Percentiles rank a stretch among this genome's conserved stretches.
phyloP scores from a whole-genome alignment of 2,797 vertebrate species.

The Mormyrus hasselquistii region DNA sequence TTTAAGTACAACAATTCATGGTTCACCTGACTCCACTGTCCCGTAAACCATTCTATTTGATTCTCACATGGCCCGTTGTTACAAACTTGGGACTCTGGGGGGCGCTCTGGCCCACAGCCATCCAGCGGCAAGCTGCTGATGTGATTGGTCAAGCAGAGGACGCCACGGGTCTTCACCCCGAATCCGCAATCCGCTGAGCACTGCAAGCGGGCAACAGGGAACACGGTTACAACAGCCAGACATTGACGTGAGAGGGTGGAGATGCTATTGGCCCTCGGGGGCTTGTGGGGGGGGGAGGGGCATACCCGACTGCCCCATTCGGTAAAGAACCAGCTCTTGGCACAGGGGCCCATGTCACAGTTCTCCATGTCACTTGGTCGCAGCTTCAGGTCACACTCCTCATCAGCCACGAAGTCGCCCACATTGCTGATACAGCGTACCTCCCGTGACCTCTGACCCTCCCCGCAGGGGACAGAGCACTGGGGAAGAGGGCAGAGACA shows the following conservation, averaged over 20 bases:
- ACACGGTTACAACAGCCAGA: neutral
- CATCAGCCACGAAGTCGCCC: slow-evolving; percentile 82
- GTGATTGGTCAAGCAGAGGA: slow-evolving; percentile 84
- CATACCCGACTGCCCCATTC: slow-evolving; percentile 85
- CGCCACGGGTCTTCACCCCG: slow-evolving; percentile 71
- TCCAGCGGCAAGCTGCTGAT: slow-evolving; percentile 83
- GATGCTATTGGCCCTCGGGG: neutral
- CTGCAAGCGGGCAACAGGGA: slow-evolving; percentile 36
- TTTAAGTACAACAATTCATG: neutral
- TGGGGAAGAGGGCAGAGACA: slow-evolving; percentile 40
- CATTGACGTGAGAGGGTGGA: neutral
- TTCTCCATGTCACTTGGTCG: slow-evolving; percentile 82
- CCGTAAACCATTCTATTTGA: slow-evolving; percentile 84
- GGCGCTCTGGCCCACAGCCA: slow-evolving; percentile 78
- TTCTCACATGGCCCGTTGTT: slow-evolving; percentile 81
- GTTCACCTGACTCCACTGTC: slow-evolving; percentile 87
- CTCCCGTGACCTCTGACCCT: slow-evolving; percentile 85
- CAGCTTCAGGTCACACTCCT: slow-evolving; percentile 93
- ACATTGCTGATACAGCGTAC: slow-evolving; percentile 92
- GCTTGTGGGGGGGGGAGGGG: neutral
- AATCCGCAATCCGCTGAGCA: slow-evolving; percentile 71
- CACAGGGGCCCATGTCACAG: slow-evolving; percentile 90
- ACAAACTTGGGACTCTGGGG: slow-evolving; percentile 69
- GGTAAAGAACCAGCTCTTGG: slow-evolving; percentile 95
- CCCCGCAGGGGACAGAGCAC: slow-evolving; percentile 92